Conservation (phyloP, 2,888 invertebrate species). For the Orthonevra nobilis region DNA sequence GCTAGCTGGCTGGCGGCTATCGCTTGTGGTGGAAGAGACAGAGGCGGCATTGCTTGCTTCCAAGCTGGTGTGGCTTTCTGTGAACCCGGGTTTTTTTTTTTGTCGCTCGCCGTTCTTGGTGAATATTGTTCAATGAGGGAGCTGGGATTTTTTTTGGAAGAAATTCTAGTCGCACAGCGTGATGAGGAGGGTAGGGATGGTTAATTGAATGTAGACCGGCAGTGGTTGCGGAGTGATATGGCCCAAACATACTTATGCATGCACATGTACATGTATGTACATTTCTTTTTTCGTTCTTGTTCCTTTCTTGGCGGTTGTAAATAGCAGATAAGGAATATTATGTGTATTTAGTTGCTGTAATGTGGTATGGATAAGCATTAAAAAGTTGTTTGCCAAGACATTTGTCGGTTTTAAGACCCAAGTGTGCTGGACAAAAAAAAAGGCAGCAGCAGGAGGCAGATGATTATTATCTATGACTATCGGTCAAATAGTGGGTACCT, state of each 20-base stretch:
- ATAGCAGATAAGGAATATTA: constrained; percentile 45
- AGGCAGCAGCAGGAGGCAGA: too few relatives aligned
- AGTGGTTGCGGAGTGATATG: constrained; percentile 48
- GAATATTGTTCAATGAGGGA: constrained; percentile 9
- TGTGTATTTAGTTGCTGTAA: constrained; percentile 2
- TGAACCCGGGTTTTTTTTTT: constrained; percentile 26
- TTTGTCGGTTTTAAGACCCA: constrained; percentile 1
- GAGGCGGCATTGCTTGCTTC: constrained; percentile 11
- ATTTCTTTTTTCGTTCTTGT: constrained; percentile 1
- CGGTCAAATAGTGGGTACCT: too few relatives aligned
- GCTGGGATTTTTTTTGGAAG: constrained; percentile 18
- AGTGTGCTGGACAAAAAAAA: too few relatives aligned
- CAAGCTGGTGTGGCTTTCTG: constrained; percentile 42
- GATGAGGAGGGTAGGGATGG: constrained; percentile 28
- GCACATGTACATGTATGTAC: too few relatives aligned
- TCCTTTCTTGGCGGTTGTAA: constrained; percentile 34
- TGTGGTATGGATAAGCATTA: constrained; percentile 19
- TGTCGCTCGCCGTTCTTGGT: constrained; percentile 8
- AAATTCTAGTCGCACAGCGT: constrained; percentile 27
- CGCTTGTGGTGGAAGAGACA: constrained; percentile 4
- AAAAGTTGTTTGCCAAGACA: constrained; percentile 25
- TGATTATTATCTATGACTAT: too few relatives aligned
- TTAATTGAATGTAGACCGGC: constrained; percentile 59
- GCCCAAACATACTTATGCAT: too few relatives aligned
- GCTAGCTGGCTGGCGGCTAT: constrained; percentile 28